These are phyloP conservation scores for Drosophila acutilabella DNA, from an alignment of 2,888 invertebrate species.

Conservation along the genomic window DNA sequence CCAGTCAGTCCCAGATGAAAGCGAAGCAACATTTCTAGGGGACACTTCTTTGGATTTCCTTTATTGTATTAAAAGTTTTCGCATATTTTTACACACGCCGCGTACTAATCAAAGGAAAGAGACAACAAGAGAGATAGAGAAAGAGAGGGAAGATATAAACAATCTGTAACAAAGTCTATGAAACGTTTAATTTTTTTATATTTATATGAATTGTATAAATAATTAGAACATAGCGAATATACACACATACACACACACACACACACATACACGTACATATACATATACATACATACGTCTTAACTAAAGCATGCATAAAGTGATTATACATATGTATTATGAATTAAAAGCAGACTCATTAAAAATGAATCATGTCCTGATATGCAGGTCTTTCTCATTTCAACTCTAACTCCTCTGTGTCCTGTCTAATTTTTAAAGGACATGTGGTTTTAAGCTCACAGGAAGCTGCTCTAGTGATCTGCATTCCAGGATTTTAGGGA, in stretches of 20 bases:
- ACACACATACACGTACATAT: conserved; percentile 4
- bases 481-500: no score
- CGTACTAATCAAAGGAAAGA: conserved; percentile 4
- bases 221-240: conserved; percentile 66
- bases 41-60: conserved; percentile 37
- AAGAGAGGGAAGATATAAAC: conserved; percentile 28
- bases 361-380: conserved; percentile 61
- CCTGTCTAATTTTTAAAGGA: no score
- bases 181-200: conserved; percentile 74
- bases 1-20: conserved; percentile 28
- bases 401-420: no score
- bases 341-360: conserved; percentile 67
- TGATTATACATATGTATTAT: conserved; percentile 74
- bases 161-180: conserved; percentile 71
- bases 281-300: conserved; percentile 50
- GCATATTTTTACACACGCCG: conserved; percentile 50
- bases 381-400: no score
- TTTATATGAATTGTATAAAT: conserved; percentile 77
- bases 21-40: conserved; percentile 44
- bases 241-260: conserved; percentile 29
- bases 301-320: conserved; percentile 77
- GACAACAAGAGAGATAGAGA: conserved; percentile 7
- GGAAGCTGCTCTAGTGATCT: no score
- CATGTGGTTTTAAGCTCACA: no score
- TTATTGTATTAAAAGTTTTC: conserved; percentile 74